Conservation (phyloP, 2,888 invertebrate species). For the Leucophenga maculata region DNA sequence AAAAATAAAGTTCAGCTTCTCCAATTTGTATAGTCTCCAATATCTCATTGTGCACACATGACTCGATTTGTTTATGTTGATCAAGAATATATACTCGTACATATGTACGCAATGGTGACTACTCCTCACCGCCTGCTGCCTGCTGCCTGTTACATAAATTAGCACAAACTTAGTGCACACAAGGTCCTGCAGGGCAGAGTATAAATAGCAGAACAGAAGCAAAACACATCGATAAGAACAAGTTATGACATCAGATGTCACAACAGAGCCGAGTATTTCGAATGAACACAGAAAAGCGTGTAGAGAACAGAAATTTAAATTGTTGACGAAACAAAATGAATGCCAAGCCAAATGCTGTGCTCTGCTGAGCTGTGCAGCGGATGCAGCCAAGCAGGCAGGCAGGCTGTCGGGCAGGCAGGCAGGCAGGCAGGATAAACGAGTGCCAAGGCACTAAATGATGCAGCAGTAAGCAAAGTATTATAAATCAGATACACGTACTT, state of each 20-base stretch:
- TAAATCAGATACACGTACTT: too few relatives aligned
- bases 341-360: neutral
- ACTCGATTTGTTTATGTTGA: too few relatives aligned
- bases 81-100: too few relatives aligned
- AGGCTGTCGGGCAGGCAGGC: neutral
- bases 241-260: conserved; percentile 6
- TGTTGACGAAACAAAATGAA: conserved; percentile 28
- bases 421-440: neutral
- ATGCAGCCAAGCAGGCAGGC: neutral
- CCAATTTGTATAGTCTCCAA: too few relatives aligned
- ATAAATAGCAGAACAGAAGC: neutral
- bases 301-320: conserved; percentile 29
- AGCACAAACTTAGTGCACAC: neutral
- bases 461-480: too few relatives aligned
- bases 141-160: too few relatives aligned
- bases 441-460: too few relatives aligned
- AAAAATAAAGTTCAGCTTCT: too few relatives aligned
- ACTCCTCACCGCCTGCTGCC: too few relatives aligned
- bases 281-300: conserved; percentile 32
- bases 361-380: neutral
- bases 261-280: too few relatives aligned
- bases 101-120: too few relatives aligned
- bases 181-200: neutral
- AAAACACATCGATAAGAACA: conserved; percentile 11
- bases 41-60: too few relatives aligned